Percentiles rank a stretch among this genome's conserved stretches.
Conservation (phyloP, 64 coral and sea anemone genomes). For the Dendrophyllia cribrosa region DNA sequence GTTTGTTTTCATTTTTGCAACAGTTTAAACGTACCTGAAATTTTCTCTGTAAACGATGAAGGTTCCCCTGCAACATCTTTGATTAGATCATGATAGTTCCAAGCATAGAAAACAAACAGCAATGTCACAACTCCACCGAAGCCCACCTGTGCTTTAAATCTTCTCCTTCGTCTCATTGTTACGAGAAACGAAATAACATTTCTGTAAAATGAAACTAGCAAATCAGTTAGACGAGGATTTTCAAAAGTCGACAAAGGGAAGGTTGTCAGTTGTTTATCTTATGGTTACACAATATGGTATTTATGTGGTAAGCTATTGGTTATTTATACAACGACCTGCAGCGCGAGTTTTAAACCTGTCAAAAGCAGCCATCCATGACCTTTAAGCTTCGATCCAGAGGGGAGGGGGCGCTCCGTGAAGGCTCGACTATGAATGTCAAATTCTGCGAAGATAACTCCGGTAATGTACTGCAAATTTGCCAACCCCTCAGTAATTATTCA, state of each 20-base stretch:
- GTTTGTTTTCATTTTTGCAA: background rate
- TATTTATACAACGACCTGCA: conserved; percentile 45
- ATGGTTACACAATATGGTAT: conserved; percentile 44
- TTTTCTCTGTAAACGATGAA: background rate
- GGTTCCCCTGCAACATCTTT: background rate
- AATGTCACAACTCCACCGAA: background rate
- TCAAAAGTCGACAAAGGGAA: background rate
- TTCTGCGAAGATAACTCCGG: too few relatives aligned
- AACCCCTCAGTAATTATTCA: too few relatives aligned
- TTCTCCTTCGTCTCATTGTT: conserved; percentile 23
- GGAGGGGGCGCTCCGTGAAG: too few relatives aligned
- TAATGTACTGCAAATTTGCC: too few relatives aligned
- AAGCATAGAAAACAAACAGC: conserved; percentile 9
- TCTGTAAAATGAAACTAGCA: background rate
- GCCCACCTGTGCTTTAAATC: background rate
- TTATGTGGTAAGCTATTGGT: conserved; percentile 40
- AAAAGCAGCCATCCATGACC: conserved; percentile 16
- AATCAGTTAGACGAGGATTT: background rate
- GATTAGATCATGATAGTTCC: conserved; percentile 11
- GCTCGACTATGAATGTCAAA: too few relatives aligned
- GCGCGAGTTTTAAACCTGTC: conserved; percentile 4
- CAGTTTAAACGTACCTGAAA: conserved; percentile 32
- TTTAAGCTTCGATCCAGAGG: background rate
- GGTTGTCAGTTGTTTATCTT: background rate
- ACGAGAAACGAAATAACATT: background rate